These are phyloP conservation scores for Zosterops lateralis DNA, from an alignment of 2,113 vertebrate genomes.

Conservation along the genomic window DNA sequence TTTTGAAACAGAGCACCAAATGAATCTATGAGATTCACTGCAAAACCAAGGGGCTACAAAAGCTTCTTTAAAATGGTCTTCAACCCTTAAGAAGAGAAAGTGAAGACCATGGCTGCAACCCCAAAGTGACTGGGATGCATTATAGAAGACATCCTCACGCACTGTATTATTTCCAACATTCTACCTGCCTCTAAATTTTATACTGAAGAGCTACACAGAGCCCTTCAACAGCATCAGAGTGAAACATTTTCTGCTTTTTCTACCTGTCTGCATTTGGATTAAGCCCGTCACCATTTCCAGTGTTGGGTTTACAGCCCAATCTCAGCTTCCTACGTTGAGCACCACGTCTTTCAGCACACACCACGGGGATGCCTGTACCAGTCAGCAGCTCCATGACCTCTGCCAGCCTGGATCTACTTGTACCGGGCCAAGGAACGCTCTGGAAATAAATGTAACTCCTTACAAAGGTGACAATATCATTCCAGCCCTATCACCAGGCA, in stretches of 20 bases:
- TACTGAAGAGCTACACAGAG: neutral
- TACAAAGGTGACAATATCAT: neutral
- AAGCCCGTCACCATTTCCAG: neutral
- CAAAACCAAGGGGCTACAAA: neutral
- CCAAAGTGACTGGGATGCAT: neutral
- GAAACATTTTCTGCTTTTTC: neutral
- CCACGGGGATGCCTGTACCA: neutral
- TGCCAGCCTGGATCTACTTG: neutral
- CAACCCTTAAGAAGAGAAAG: neutral
- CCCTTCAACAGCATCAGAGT: neutral
- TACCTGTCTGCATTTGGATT: neutral
- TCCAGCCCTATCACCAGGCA: neutral
- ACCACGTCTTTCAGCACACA: neutral
- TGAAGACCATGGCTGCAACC: neutral
- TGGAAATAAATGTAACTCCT: neutral
- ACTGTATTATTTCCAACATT: neutral
- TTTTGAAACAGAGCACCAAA: neutral
- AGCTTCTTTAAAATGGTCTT: neutral
- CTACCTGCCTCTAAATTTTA: neutral
- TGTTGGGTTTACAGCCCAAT: neutral
- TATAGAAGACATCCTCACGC: neutral
- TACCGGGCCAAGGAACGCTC: fast-evolving
- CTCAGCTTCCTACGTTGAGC: neutral
- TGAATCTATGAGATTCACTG: neutral
- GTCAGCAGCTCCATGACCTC: neutral